phyloP scores from a whole-genome alignment of 2,888 invertebrate species.

The Catocala fraxini region DNA sequence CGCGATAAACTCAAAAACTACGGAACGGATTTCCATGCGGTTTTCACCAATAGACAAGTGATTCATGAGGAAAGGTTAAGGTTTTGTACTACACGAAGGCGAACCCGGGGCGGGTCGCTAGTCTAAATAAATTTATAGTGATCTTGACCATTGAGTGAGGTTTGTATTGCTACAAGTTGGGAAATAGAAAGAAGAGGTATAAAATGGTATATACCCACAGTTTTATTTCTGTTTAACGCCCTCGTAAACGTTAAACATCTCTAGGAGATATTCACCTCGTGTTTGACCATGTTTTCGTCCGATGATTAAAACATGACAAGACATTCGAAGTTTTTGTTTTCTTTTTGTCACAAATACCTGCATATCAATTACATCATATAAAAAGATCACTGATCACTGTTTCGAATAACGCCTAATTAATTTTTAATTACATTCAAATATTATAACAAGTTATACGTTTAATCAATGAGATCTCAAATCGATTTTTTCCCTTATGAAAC shows the following conservation, averaged over 20 bases:
- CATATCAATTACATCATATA: conserved; percentile 14
- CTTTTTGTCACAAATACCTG: neutral
- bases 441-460: conserved; percentile 33
- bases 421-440: conserved; percentile 38
- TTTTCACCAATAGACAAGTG: no score
- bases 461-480: conserved; percentile 32
- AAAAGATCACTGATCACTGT: conserved; percentile 20
- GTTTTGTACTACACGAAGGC: no score
- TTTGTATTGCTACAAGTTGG: neutral
- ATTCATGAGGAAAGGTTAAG: no score
- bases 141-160: neutral
- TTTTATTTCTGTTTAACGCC: conserved; percentile 1
- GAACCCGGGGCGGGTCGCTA: no score
- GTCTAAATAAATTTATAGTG: neutral
- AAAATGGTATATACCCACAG: neutral
- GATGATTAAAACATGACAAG: conserved; percentile 1
- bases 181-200: neutral
- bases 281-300: neutral
- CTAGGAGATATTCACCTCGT: neutral
- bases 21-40: no score
- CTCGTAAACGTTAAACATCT: conserved; percentile 1
- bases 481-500: conserved; percentile 25
- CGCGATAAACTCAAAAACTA: no score
- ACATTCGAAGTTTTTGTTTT: neutral
- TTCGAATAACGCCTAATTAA: conserved; percentile 35